Evolutionary conservation across 2,797 vertebrate genomes (phyloP).

Genomic region (Cirrhinus molitorella): DNA sequence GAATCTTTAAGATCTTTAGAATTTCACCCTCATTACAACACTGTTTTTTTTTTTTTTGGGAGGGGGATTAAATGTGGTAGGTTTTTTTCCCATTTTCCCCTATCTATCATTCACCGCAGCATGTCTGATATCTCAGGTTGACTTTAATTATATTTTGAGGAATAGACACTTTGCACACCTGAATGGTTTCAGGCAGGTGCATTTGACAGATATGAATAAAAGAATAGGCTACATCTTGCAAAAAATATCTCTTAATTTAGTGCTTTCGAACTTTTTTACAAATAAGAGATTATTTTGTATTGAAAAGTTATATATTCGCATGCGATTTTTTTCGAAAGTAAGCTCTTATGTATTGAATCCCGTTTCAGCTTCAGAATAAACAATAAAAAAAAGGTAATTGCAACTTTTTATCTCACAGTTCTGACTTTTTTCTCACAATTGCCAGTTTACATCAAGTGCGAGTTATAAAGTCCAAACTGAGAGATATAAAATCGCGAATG

Average conservation of each 20-base stretch:
- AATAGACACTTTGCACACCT: neutral
- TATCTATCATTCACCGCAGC: neutral
- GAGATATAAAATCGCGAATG: no score
- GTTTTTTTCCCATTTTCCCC: neutral
- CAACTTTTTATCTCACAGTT: no score
- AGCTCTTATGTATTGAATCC: neutral
- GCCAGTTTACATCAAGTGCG: no score
- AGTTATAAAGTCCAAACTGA: no score
- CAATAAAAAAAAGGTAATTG: no score
- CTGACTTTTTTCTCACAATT: no score
- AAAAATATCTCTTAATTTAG: neutral
- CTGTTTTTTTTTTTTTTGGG: neutral
- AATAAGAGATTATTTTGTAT: neutral
- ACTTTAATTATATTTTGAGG: conserved; percentile 1
- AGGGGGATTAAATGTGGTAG: neutral
- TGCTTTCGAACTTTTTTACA: neutral
- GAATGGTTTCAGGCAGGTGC: neutral
- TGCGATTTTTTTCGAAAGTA: neutral
- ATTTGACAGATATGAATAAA: neutral
- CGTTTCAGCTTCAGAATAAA: no score
- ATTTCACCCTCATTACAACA: neutral
- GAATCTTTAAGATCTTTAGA: conserved; percentile 31
- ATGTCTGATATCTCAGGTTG: neutral
- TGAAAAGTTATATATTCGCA: neutral
- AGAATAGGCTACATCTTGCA: neutral